phyloP scores from a whole-genome alignment of 2,797 vertebrate species.

The Syndactyla subalaris region DNA sequence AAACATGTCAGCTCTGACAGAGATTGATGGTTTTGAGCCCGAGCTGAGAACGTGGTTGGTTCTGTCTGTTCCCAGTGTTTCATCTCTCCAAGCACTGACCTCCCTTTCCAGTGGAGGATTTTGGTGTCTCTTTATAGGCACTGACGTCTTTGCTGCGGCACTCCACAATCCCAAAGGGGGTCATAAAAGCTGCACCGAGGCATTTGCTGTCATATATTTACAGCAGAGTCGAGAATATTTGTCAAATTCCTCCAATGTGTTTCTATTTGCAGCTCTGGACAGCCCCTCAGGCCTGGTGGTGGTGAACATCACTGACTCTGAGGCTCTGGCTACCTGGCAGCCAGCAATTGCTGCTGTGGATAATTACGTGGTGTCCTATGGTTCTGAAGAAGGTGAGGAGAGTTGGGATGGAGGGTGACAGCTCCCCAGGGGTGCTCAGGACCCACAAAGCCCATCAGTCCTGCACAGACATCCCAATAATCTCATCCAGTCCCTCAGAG shows the following conservation, averaged over 20 bases:
- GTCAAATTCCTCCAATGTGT: neutral
- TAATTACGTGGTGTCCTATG: constrained; percentile 91
- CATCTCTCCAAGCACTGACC: neutral
- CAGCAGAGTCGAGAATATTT: neutral
- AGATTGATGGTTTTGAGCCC: neutral
- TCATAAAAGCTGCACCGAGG: neutral
- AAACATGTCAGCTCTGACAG: neutral
- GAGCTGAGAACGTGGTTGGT: neutral
- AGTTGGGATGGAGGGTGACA: neutral
- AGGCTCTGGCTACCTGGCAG: constrained; percentile 91
- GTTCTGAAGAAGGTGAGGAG: constrained; percentile 84
- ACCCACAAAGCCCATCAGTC: too few species aligned
- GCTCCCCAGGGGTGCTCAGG: neutral
- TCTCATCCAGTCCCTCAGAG: neutral
- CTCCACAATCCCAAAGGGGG: neutral
- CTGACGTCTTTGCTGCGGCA: neutral
- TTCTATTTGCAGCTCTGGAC: constrained; percentile 84
- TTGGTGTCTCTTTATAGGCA: neutral
- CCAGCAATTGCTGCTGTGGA: constrained; percentile 93
- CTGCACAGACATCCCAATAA: neutral
- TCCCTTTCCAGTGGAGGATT: neutral
- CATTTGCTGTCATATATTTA: neutral
- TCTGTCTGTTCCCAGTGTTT: neutral
- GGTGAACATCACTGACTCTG: constrained; percentile 90
- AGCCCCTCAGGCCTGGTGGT: constrained; percentile 88